Conservation (phyloP, 2,888 invertebrate species). For the Acanthosoma haemorrhoidale region DNA sequence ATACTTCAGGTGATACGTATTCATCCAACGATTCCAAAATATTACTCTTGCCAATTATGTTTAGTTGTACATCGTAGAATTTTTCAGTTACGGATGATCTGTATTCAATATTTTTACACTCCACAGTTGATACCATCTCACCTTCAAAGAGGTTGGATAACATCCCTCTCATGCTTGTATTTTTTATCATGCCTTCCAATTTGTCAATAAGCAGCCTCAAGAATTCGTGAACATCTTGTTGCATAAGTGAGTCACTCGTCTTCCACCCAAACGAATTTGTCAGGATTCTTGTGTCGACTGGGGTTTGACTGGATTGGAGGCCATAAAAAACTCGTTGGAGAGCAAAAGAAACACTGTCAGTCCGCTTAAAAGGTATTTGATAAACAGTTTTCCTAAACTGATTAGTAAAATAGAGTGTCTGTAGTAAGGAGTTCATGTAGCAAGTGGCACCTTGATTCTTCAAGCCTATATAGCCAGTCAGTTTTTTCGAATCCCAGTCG, state of each 20-base stretch:
- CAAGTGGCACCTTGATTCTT: constrained; percentile 99
- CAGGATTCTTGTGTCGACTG: constrained; percentile 97
- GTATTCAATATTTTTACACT: constrained; percentile 95
- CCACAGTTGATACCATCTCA: constrained; percentile 97
- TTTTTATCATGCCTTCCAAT: constrained; percentile 98
- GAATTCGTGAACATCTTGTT: constrained; percentile 92
- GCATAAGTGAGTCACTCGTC: constrained; percentile 99
- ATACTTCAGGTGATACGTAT: constrained; percentile 86
- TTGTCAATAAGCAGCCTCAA: constrained; percentile 87
- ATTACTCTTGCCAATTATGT: constrained; percentile 96
- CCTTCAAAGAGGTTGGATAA: constrained; percentile 97
- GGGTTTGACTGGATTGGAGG: constrained; percentile 93
- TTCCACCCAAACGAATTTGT: constrained; percentile 99
- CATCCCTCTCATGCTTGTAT: constrained; percentile 94
- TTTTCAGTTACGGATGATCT: constrained; percentile 94
- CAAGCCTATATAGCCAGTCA: constrained; percentile 84
- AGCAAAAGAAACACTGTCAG: constrained; percentile 93
- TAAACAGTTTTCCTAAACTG: constrained; percentile 80
- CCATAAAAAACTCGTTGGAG: constrained; percentile 97
- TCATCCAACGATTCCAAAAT: constrained; percentile 94
- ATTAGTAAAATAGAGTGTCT: constrained; percentile 97
- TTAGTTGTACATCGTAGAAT: constrained; percentile 97
- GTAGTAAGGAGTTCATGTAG: constrained; percentile 98
- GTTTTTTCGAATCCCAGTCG: constrained; percentile 98
- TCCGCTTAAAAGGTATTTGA: constrained; percentile 98